Percentiles rank a stretch among this genome's conserved stretches.
Conservation (phyloP, 2,888 invertebrate genomes). For the Helleia helle region DNA sequence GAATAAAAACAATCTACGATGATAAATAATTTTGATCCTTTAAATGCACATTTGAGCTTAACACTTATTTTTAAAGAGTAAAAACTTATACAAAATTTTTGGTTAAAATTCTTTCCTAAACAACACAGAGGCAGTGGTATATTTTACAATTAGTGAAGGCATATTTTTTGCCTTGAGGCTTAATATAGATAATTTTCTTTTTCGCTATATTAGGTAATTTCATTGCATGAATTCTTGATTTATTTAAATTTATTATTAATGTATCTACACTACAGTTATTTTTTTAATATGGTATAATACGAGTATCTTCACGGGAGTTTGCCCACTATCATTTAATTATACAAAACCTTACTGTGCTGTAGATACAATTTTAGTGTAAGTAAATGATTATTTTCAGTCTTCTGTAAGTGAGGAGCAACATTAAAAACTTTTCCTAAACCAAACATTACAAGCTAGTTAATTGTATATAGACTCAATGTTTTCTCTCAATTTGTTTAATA, state of each 20-base stretch:
- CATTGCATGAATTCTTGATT: neutral
- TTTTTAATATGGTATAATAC: too few species aligned
- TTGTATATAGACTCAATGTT: neutral
- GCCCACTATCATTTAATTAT: too few species aligned
- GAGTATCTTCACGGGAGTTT: too few species aligned
- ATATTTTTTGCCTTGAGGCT: neutral
- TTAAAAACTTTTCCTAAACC: neutral
- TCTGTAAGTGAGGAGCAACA: conserved; percentile 1
- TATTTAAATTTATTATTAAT: conserved; percentile 7
- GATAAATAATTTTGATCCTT: neutral
- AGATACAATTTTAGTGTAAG: too few species aligned
- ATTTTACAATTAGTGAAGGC: conserved; percentile 21
- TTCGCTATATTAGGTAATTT: neutral
- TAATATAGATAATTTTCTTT: neutral
- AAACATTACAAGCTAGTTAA: conserved; percentile 6
- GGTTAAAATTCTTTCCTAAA: conserved; percentile 41
- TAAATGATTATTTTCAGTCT: conserved; percentile 1
- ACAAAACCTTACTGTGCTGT: too few species aligned
- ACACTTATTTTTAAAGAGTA: neutral
- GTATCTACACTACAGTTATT: too few species aligned
- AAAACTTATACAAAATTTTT: conserved; percentile 42
- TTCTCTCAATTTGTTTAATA: neutral
- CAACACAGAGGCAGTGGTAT: conserved; percentile 61
- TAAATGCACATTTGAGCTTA: conserved; percentile 4
- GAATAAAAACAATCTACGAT: neutral